phyloP scores from a whole-genome alignment of 1,140 invertebrate species.

The Drosophila ficusphila region DNA sequence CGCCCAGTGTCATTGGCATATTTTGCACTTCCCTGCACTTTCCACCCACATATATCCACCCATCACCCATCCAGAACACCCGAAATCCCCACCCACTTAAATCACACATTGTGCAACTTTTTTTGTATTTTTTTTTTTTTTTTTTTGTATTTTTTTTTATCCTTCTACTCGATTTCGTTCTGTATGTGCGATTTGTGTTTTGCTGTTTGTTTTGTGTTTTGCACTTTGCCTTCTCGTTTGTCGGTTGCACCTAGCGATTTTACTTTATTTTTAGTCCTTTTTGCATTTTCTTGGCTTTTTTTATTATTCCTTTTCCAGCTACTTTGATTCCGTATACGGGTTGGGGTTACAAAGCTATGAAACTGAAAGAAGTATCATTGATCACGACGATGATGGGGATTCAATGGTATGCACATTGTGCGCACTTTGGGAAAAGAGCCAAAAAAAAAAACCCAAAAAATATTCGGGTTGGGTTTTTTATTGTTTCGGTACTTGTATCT shows the following conservation, averaged over 20 bases:
- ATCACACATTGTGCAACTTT: constrained; percentile 15
- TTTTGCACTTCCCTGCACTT: constrained; percentile 47
- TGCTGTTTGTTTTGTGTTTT: constrained; percentile 54
- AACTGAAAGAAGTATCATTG: constrained; percentile 25
- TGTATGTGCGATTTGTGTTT: constrained; percentile 44
- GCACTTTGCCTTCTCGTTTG: constrained; percentile 47
- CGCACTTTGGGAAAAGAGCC: too few relatives aligned
- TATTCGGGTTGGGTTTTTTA: neutral
- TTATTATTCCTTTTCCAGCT: constrained; percentile 32
- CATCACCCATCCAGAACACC: neutral
- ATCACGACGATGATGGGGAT: constrained; percentile 1
- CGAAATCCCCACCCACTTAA: neutral
- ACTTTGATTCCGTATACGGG: constrained; percentile 18
- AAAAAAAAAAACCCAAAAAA: neutral
- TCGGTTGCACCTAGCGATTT: constrained; percentile 48
- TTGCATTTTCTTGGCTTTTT: constrained; percentile 7
- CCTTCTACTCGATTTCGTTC: constrained; percentile 34
- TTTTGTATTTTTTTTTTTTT: too few relatives aligned
- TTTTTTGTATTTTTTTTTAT: constrained; percentile 13
- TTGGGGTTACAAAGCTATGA: constrained; percentile 10
- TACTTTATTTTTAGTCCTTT: constrained; percentile 6
- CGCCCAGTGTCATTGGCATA: constrained; percentile 68
- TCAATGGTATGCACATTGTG: neutral
- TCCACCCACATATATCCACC: neutral
- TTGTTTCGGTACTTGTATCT: neutral